Evolutionary conservation across 2,113 vertebrate species (phyloP), one percentile per base, ranked within the genome.

Genomic region (Corythornis cristatus): DNA sequence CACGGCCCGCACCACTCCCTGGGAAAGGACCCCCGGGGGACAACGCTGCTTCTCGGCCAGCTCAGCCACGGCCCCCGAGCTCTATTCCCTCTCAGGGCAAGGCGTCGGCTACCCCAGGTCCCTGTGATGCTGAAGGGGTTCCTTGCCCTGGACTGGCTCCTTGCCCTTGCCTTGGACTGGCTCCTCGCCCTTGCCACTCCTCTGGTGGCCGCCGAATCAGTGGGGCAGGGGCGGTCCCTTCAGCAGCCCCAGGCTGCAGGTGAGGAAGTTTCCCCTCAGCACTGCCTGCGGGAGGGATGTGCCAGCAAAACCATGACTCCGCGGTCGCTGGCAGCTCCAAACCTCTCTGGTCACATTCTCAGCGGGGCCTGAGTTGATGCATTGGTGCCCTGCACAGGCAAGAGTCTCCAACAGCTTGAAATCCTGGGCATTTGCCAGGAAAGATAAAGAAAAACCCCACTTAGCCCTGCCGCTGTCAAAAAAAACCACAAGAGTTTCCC

Each of bases 41-140:
- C 82, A 18, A 18, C 3, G 12, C 57, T 66, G 58, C 58, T 26
- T 58, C 60, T 37, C 17, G 5, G 5, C 31, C 76, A 28, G 42
- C 60, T 50, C 79, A 18, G 64, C 2, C 0, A 33, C 8, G 0
- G 21, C 13, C 73, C 1, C 2, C 1, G 2, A 5, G 40, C 42
- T 37, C 62, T 37, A 29, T 16, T n/a, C 26, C 33, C 4, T 51
- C 43, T 29, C 3, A 0, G 43, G 43, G 17, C 67, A 40, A 40
- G 28, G 13, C 3, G 1, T 61, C 9, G 4, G 76, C 22, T 37
- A 15, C 26, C 11, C 28, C 46, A 3, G 37, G 8, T 31, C 65
- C 51, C 29, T n/a, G 21, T 17, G 48, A 33, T 74, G 40, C 40
- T 3, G 0, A 5, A 7, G 2, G 8, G 2, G 8, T 23, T 66